Percentiles rank a stretch among this genome's conserved stretches.
Conservation (phyloP, 2,797 vertebrate species). For the Scyliorhinus canicula region DNA sequence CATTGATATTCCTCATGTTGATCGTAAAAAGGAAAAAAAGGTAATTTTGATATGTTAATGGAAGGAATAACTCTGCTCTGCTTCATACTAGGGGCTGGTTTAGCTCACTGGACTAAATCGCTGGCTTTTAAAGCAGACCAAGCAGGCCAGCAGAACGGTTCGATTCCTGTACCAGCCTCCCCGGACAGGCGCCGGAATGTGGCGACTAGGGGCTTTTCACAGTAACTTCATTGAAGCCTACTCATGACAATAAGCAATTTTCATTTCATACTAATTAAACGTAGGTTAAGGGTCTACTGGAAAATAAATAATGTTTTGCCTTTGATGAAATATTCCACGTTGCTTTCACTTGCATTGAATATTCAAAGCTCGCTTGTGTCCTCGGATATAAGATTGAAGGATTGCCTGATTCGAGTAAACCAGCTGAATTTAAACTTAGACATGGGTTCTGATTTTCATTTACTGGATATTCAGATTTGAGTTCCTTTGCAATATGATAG, state of each 20-base stretch:
- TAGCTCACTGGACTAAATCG: no score
- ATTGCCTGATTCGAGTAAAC: neutral
- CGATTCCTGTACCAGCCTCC: no score
- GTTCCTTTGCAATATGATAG: neutral
- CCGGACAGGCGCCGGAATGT: no score
- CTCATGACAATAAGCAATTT: no score
- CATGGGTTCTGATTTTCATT: neutral
- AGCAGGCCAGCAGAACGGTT: no score
- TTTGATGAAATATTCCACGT: neutral
- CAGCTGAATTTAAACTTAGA: neutral
- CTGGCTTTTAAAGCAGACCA: no score
- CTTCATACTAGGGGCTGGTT: no score
- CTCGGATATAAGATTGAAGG: neutral
- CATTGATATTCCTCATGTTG: neutral
- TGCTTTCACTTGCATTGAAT: neutral
- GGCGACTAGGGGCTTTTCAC: no score
- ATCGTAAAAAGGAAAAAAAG: neutral
- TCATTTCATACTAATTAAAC: neutral
- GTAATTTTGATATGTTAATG: neutral
- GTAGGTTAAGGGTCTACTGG: neutral
- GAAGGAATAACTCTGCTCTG: neutral
- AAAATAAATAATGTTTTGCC: conserved; percentile 1
- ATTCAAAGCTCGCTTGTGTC: neutral
- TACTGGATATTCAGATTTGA: neutral
- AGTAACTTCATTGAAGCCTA: no score